Percentiles rank a stretch among this genome's conserved stretches.
phyloP scores from a whole-genome alignment of 2,113 vertebrate genomes.

The Lutjanus erythropterus region DNA sequence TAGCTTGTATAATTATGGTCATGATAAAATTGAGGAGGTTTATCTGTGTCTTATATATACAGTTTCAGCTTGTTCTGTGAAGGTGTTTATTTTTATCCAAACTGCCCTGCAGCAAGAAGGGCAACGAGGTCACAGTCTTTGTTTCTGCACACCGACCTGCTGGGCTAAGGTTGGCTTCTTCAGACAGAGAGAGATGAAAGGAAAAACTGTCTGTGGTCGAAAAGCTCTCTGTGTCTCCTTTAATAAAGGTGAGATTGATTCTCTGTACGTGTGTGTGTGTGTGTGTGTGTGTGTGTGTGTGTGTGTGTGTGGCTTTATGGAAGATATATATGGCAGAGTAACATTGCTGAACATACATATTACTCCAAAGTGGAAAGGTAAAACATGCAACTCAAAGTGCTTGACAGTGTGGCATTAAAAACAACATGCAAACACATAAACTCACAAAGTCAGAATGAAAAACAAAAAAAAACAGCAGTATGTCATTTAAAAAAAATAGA shows the following conservation, averaged over 20 bases:
- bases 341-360: constrained; percentile 8
- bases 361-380: too few relatives aligned
- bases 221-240: constrained; percentile 43
- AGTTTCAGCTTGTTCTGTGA: constrained; percentile 13
- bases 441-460: too few relatives aligned
- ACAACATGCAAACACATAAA: too few relatives aligned
- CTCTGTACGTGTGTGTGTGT: constrained; percentile 12
- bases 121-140: constrained; percentile 42
- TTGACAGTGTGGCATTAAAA: too few relatives aligned
- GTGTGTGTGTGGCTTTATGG: not conserved
- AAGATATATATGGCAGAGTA: not conserved
- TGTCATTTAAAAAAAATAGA: too few relatives aligned
- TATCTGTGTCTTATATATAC: too few relatives aligned
- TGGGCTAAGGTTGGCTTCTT: constrained; percentile 31
- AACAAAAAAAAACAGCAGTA: too few relatives aligned
- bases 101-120: constrained; percentile 29
- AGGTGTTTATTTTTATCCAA: constrained; percentile 54
- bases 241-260: constrained; percentile 65
- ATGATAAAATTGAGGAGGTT: not conserved
- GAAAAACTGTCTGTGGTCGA: constrained; percentile 35
- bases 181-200: constrained; percentile 55
- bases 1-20: not conserved
- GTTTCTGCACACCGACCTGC: constrained; percentile 23
- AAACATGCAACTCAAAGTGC: too few relatives aligned
- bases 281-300: constrained; percentile 14